Base-by-base conservation (phyloP, 2,888 invertebrate genomes). In the Tachina lurida region DNA sequence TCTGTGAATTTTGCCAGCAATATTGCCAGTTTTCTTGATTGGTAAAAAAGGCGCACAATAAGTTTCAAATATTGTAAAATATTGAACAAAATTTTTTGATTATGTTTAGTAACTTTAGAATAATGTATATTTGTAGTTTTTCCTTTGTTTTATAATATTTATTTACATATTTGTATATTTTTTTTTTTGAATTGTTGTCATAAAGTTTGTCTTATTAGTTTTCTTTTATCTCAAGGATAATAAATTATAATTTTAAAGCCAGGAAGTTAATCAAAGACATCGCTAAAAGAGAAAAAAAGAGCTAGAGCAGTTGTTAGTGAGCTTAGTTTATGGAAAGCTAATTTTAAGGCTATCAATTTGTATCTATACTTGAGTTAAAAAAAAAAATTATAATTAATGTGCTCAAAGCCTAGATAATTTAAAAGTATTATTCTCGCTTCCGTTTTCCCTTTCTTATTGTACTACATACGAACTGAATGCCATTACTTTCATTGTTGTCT, bases 61-160 rank as follows among this genome's bases (percentile, higher is more conserved):
- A 70, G 47, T 76, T 63, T 49, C 3, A 15, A 43, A 81, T 54
- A n/a, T 74, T 19, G 22, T 39, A 63, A 75, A 82, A 70, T 75
- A 82, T 82, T 70, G 63, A 56, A 47, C 10, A 70, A 39, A 45
- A 39, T 63, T 63, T n/a, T 56, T 43, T 79, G 45, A 65, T 58
- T 63, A 63, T 56, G 45, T 62, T 71, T 43, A 31, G 22, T 74
- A 45, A 60, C 58, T 67, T 58, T 52, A 19, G n/a, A 65, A 63
- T 65, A 49, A 65, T 58, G 19, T 45, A 4, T 31, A 31, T 31
- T n/a, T 47, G 31, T 31, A 31, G 7, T 67, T 58, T 56, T 49
- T 8, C n/a, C 67, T 41, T 60, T 74, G 10, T 67, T 74, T 52
- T 60, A 39, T 4, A 12, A 22, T 12, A 19, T 77, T 52, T 22